These are phyloP conservation scores for Zygothrica quintamaculata DNA, from an alignment of 2,888 invertebrate genomes.

Conservation along the genomic window DNA sequence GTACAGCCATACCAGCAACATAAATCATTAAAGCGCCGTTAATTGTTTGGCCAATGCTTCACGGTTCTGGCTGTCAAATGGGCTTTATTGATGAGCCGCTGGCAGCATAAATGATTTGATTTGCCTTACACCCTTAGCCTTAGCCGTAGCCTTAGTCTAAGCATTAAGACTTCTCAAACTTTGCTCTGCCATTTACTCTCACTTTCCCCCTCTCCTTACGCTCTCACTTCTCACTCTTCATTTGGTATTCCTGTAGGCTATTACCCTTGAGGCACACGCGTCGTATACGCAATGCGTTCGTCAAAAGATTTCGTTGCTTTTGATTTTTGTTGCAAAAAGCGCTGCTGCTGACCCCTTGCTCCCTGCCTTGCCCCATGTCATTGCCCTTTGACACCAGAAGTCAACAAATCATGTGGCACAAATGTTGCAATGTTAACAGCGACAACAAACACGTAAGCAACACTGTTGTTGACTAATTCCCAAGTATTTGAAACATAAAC, in stretches of 20 bases:
- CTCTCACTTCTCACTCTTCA: too few species aligned
- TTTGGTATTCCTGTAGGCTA: too few species aligned
- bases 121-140: slow-evolving; percentile 40
- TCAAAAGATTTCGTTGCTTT: slow-evolving; percentile 15
- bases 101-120: slow-evolving; percentile 77
- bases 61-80: slow-evolving; percentile 64
- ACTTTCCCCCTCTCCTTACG: too few species aligned
- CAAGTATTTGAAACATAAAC: slow-evolving; percentile 19
- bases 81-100: slow-evolving; percentile 69
- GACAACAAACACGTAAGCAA: slow-evolving; percentile 25
- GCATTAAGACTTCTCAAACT: slow-evolving; percentile 3
- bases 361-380: not conserved
- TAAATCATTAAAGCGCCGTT: slow-evolving; percentile 76
- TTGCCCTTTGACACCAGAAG: slow-evolving; percentile 5
- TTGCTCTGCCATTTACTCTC: too few species aligned
- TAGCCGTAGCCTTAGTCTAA: slow-evolving; percentile 13
- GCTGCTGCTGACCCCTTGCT: too few species aligned
- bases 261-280: slow-evolving; percentile 17
- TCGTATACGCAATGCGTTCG: slow-evolving; percentile 57
- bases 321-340: slow-evolving; percentile 44
- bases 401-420: slow-evolving; percentile 53
- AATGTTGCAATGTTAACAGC: slow-evolving; percentile 64
- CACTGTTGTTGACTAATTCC: slow-evolving; percentile 9
- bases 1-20: slow-evolving; percentile 32
- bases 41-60: slow-evolving; percentile 72